Evolutionary conservation across 1,140 invertebrate species (phyloP).

Genomic region (Leptinotarsa defecta): DNA sequence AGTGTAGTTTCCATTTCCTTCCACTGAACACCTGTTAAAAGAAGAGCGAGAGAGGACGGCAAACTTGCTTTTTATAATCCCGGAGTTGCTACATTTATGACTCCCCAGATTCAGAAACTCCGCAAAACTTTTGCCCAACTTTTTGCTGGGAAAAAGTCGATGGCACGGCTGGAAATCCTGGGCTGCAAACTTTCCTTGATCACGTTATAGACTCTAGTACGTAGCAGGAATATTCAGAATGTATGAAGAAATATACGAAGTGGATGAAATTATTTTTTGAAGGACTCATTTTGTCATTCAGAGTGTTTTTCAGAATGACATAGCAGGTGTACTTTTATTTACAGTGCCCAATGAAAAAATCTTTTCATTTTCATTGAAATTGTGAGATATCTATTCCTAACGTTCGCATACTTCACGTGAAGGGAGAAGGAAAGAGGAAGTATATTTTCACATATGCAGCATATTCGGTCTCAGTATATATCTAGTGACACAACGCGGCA

Average conservation of each 20-base stretch:
- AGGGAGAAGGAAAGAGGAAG: too few species aligned
- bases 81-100: constrained; percentile 12
- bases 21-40: neutral
- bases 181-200: constrained; percentile 1
- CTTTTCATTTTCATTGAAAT: too few species aligned
- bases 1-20: neutral
- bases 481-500: too few species aligned
- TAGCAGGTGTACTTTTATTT: too few species aligned
- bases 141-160: constrained; percentile 14
- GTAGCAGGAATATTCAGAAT: neutral
- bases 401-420: too few species aligned
- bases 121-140: neutral
- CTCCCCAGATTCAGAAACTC: neutral
- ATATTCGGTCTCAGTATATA: too few species aligned
- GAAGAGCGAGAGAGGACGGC: neutral
- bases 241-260: neutral
- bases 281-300: too few species aligned
- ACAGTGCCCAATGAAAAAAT: too few species aligned
- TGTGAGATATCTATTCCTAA: too few species aligned
- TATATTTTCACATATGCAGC: too few species aligned
- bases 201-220: neutral
- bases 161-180: constrained; percentile 10
- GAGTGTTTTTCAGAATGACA: too few species aligned
- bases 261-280: too few species aligned
- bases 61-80: constrained; percentile 13